These are phyloP conservation scores for Drosophila infuscata DNA, from an alignment of 2,888 invertebrate species.

Conservation along the genomic window DNA sequence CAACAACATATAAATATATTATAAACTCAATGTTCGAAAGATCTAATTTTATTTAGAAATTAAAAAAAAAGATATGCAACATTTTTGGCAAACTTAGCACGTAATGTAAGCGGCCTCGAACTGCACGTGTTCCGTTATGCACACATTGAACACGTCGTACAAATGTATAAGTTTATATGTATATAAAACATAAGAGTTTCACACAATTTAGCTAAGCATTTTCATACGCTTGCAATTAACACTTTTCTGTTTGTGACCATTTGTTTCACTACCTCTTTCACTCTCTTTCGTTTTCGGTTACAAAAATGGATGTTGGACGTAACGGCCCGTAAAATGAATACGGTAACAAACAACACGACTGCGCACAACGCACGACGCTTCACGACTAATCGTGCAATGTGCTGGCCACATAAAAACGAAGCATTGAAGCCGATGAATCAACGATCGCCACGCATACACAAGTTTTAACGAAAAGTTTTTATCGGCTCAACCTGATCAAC, in stretches of 20 bases:
- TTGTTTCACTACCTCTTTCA: conserved; percentile 29
- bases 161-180: conserved; percentile 2
- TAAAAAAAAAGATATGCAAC: not conserved
- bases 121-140: conserved; percentile 57
- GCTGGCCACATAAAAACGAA: conserved; percentile 6
- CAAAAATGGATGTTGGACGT: conserved; percentile 19
- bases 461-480: not conserved
- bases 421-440: conserved; percentile 1
- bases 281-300: conserved; percentile 26
- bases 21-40: conserved; percentile 2
- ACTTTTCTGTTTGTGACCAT: conserved; percentile 32
- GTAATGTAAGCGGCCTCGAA: conserved; percentile 40
- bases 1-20: not conserved
- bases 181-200: conserved; percentile 17
- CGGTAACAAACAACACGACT: conserved; percentile 39
- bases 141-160: not conserved
- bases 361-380: conserved; percentile 56
- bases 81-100: conserved; percentile 50
- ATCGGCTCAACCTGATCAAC: not conserved
- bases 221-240: conserved; percentile 69
- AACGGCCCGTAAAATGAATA: conserved; percentile 11
- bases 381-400: conserved; percentile 55
- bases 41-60: conserved; percentile 33
- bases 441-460: conserved; percentile 72
- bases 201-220: conserved; percentile 39